Conservation (phyloP, 2,113 vertebrate genomes). For the Sylvietta virens region DNA sequence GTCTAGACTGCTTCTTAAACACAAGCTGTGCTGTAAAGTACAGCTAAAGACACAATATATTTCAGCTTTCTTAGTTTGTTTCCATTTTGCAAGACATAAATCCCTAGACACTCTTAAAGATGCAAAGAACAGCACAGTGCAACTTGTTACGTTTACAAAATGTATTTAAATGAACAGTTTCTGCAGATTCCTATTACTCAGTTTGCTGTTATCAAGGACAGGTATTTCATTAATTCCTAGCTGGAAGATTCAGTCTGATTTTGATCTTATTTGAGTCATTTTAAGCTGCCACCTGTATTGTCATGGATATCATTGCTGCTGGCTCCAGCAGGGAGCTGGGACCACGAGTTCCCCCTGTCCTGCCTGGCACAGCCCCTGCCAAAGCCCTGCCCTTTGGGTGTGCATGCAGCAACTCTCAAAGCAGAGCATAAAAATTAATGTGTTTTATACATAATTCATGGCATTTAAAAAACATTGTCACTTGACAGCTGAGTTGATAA, state of each 20-base stretch:
- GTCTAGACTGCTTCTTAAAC: constrained; percentile 49
- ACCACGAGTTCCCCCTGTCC: not conserved
- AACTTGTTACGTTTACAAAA: constrained; percentile 27
- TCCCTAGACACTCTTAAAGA: constrained; percentile 46
- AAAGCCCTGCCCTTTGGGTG: constrained; percentile 30
- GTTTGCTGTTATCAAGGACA: not conserved
- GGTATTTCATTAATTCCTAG: not conserved
- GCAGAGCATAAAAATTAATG: constrained; percentile 27
- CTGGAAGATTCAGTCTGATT: not conserved
- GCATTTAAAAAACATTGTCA: constrained; percentile 49
- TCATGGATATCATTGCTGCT: not conserved
- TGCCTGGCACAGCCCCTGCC: not conserved
- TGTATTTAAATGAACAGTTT: constrained; percentile 33
- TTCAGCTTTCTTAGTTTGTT: constrained; percentile 61
- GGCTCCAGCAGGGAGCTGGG: not conserved
- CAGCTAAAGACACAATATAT: constrained; percentile 54
- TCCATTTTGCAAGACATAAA: constrained; percentile 57
- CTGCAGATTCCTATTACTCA: constrained; percentile 12
- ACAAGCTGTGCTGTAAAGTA: constrained; percentile 58
- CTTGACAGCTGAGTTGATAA: constrained; percentile 34
- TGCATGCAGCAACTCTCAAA: constrained; percentile 1
- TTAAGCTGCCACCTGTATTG: not conserved
- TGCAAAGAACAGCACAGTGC: not conserved
- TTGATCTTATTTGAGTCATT: not conserved
- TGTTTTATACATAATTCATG: constrained; percentile 65